phyloP scores from a whole-genome alignment of 2,113 vertebrate species.

The Hyperopisus bebe region DNA sequence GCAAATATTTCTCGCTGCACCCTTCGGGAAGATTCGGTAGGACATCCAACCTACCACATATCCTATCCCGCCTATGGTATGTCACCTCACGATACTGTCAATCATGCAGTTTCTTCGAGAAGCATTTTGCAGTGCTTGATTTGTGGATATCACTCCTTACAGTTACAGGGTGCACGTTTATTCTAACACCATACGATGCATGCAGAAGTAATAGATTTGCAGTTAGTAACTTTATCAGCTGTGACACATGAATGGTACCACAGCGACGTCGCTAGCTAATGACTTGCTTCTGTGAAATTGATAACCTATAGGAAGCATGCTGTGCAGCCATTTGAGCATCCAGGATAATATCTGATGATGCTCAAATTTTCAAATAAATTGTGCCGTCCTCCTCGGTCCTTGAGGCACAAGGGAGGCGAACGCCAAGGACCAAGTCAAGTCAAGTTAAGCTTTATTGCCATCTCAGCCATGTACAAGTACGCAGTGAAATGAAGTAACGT shows the following conservation, averaged over 20 bases:
- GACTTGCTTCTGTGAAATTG: background rate
- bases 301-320: background rate
- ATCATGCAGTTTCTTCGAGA: background rate
- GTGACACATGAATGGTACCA: background rate
- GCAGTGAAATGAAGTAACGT: too few relatives aligned
- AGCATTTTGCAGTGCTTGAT: background rate
- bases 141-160: background rate
- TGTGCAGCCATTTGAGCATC: background rate
- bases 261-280: background rate
- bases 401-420: too few relatives aligned
- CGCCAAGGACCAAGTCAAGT: background rate
- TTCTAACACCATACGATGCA: too few relatives aligned
- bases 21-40: too few relatives aligned
- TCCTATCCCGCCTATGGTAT: too few relatives aligned
- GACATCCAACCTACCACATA: too few relatives aligned
- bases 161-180: too few relatives aligned
- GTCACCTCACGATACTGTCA: background rate
- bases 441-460: background rate
- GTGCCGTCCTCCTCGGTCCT: too few relatives aligned
- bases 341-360: background rate
- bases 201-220: background rate
- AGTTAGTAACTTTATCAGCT: background rate
- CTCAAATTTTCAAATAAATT: too few relatives aligned
- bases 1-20: background rate
- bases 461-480: background rate